phyloP scores from a whole-genome alignment of 2,113 vertebrate genomes.

The Catharus fuscescens region DNA sequence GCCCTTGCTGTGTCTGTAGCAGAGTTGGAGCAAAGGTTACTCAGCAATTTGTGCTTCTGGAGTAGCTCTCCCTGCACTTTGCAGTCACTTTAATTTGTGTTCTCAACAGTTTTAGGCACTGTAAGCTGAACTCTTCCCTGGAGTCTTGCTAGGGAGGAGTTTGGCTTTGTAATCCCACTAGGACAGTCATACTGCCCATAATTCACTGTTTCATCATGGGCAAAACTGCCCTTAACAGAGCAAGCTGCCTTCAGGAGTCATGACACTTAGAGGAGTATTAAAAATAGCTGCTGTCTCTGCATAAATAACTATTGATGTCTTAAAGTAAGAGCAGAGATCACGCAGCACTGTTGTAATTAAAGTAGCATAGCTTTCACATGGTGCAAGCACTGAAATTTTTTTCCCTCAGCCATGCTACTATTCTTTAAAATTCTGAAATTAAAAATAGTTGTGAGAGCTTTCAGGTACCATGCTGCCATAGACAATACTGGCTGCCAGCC shows the following conservation, averaged over 20 bases:
- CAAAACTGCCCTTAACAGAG: not conserved
- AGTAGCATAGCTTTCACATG: not conserved
- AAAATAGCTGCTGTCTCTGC: slow-evolving; percentile 29
- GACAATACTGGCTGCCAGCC: not conserved
- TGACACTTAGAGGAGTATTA: not conserved
- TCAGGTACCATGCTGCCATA: not conserved
- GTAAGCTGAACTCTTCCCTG: slow-evolving; percentile 9
- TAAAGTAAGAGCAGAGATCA: slow-evolving; percentile 36
- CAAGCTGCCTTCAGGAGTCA: not conserved
- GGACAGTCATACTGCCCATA: not conserved
- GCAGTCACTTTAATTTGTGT: not conserved
- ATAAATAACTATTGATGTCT: slow-evolving; percentile 5
- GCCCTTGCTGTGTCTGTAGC: not conserved
- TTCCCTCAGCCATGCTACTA: not conserved
- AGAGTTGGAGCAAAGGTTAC: not conserved
- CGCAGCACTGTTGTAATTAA: not conserved
- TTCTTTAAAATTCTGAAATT: not conserved
- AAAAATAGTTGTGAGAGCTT: not conserved
- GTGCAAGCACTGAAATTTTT: not conserved
- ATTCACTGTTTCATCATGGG: not conserved
- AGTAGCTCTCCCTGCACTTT: not conserved
- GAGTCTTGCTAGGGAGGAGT: not conserved
- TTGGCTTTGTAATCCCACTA: not conserved
- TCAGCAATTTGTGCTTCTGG: rapidly evolving
- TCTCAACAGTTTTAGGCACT: not conserved